Base-by-base conservation (phyloP, 2,888 invertebrate species). In the Tinea semifulvella region DNA sequence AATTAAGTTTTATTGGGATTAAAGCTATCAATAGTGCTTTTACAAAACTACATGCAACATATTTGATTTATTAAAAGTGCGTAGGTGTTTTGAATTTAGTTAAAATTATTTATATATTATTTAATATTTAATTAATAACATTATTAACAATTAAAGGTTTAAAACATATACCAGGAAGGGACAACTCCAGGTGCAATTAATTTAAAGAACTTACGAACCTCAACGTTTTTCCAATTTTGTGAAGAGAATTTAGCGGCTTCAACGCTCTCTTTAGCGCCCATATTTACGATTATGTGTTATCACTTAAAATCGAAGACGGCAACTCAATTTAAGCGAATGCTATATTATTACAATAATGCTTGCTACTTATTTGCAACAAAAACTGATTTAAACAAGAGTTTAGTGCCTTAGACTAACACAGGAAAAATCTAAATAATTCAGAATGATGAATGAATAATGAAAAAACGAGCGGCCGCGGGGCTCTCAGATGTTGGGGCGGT, bases 261-360 rank as follows among this genome's bases (percentile, higher is more conserved):
- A 73, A 89, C 89, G 84, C 89, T 90, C 74, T 89, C 89, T 85
- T 90, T 90, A 74, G 89, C 89, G 80, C 90, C 90, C 90, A 89
- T 89, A 71, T 80, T 83, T 76, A 75, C 63, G 68, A 65, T 71
- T 62, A 68, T 61, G 71, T 40, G 69, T 70, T 64, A 70, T 73
- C 79, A 76, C 79, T 77, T 67, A 62, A 68, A 31, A 74, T 74
- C 68, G 65, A 65, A 66, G 71, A 75, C 69, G 74, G 68, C 58
- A 71, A 69, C 65, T 68, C 67, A 62, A 62, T 70, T 63, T 70
- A 76, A 76, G 73, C 65, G 69, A 42, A 68, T 70, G 73, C 65
- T 72, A 65, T 71, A n/a, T n/a, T n/a, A n/a, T n/a, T 72, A 74
- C 63, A 71, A 70, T 74, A 70, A 69, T 70, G 68, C 47, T 68